Evolutionary conservation across 2,113 vertebrate species (phyloP), one percentile per base, ranked within the genome.

Genomic region (Diadophis punctatus): DNA sequence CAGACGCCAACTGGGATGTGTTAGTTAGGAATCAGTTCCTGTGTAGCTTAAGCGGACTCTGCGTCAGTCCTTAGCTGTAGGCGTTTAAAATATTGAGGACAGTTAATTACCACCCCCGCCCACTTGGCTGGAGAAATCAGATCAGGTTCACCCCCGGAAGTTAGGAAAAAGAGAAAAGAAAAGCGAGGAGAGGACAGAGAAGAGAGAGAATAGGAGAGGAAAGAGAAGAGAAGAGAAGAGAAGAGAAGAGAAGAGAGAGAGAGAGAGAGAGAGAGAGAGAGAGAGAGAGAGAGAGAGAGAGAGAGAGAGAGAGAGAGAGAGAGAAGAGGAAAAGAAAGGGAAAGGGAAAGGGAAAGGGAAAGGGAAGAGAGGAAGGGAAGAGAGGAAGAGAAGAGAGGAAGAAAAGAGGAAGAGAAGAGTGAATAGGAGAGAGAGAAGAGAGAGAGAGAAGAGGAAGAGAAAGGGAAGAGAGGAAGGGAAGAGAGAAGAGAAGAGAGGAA

Each of bases 391-490:
- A 46, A 43, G 46, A 46, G 6, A 3, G 3, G 55, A 58, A 4
- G 55, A 5, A 5, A 34, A 11, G 4, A 53, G n/a, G n/a, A n/a
- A n/a, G n/a, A n/a, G n/a, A n/a, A n/a, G n/a, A n/a, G n/a, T n/a
- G n/a, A n/a, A n/a, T n/a, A n/a, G n/a, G 1, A 46, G 23, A 22
- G 30, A 27, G 60, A 51, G 10, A 23, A 14, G 55, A 56, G 22
- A 5, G 5, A 22, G 2, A 30, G 3, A 14, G 23, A 2, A 16
- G 1, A 7, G 25, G 1, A 7, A 22, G 5, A 53, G 1, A 6
- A 1, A 18, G 16, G 20, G 20, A 55, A 0, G 8, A 22, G 53
- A 22, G 53, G 16, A 8, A 53, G 9, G 10, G 12, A 14, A 52
- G 51, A 12, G 52, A 53, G 9, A 9, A 14, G 1, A 1, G 14